Evolutionary conservation across 92 coral and sea anemone genomes (phyloP).

Genomic region (Bergia sp.): DNA sequence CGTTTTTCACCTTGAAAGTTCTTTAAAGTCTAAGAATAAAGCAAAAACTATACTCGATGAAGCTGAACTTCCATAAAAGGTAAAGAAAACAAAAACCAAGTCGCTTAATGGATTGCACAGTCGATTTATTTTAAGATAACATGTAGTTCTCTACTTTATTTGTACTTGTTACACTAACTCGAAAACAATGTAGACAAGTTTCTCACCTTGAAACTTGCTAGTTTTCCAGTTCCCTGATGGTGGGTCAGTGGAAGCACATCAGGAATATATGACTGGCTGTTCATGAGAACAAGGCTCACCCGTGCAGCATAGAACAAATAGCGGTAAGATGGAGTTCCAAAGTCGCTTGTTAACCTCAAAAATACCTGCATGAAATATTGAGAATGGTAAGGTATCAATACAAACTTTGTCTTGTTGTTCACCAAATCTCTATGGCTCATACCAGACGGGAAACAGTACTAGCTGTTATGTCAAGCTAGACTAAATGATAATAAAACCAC

Average conservation of each 20-base stretch:
- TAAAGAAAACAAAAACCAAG: no score
- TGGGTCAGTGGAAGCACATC: slow-evolving; percentile 47
- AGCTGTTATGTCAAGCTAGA: not conserved
- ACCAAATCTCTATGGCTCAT: not conserved
- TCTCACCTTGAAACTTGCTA: slow-evolving; percentile 48
- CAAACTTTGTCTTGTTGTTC: no score
- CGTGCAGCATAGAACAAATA: slow-evolving; percentile 53
- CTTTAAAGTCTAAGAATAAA: no score
- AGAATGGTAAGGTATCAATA: not conserved
- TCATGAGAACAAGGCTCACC: slow-evolving; percentile 42
- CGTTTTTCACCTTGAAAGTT: slow-evolving; percentile 38
- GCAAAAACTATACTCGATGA: no score
- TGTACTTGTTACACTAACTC: not conserved
- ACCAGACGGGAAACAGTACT: not conserved
- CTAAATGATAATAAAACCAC: not conserved
- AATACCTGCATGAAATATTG: slow-evolving; percentile 35
- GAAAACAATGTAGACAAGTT: not conserved
- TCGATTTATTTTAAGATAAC: no score
- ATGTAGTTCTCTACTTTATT: no score
- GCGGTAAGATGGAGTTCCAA: slow-evolving; percentile 53
- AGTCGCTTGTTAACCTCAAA: slow-evolving; percentile 45
- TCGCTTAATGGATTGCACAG: no score
- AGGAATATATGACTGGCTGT: slow-evolving; percentile 56
- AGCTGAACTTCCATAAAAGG: no score
- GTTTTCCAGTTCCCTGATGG: slow-evolving; percentile 41